Percentiles rank a stretch among this genome's conserved stretches.
Evolutionary conservation across 1,140 invertebrate species (phyloP).

Genomic region (fruit fly (Drosophila melanogaster)): Release_6_plus_ISO1_MT NT_033777.3:8080001-8080500

Average conservation of each 20-base stretch:
- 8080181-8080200: not conserved
- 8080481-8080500: conserved; percentile 2
- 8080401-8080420: conserved; percentile 5
- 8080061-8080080: not conserved
- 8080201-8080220: not conserved
- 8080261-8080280: conserved; percentile 39
- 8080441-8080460: conserved; percentile 49
- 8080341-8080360: conserved; percentile 67
- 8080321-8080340: conserved; percentile 20
- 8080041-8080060: not conserved
- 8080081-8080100: not conserved
- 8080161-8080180: not conserved
- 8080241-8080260: conserved; percentile 6
- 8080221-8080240: conserved; percentile 33
- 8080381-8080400: conserved; percentile 56
- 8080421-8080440: conserved; percentile 32
- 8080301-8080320: conserved; percentile 43
- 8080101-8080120: not conserved
- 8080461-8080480: conserved; percentile 46
- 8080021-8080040: not conserved
- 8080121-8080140: too few relatives aligned
- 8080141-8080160: not conserved
- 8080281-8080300: conserved; percentile 25
- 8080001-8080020: conserved; percentile 27
- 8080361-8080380: conserved; percentile 68